Percentiles rank a stretch among this genome's conserved stretches.
Evolutionary conservation across 2,797 vertebrate species (phyloP).

Genomic region (Acipenser oxyrinchus): DNA sequence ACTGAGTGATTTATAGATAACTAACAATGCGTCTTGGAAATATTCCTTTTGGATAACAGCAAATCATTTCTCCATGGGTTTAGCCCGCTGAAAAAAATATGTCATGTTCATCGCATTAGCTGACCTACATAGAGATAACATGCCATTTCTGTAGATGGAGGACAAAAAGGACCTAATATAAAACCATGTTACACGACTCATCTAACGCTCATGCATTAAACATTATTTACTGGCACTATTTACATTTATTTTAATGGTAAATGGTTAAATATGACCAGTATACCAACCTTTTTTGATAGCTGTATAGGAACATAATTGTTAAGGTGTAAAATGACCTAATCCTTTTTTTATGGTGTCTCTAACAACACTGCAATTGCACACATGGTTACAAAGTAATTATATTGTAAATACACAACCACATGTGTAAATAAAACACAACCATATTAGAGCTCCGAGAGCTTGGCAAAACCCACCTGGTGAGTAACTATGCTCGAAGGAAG

Average conservation of each 20-base stretch:
- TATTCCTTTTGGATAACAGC: not conserved
- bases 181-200: not conserved
- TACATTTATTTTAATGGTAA: not conserved
- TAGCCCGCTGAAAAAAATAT: not conserved
- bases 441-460: no score
- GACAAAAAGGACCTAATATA: not conserved
- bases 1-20: not conserved
- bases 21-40: not conserved
- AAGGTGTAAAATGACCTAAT: no score
- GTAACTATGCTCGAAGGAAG: no score
- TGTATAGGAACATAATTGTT: no score
- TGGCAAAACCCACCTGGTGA: no score
- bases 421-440: no score
- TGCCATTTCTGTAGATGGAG: not conserved
- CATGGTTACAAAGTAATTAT: no score
- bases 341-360: no score
- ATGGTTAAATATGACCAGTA: no score
- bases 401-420: no score
- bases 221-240: not conserved
- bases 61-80: not conserved
- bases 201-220: slow-evolving; percentile 3
- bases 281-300: no score
- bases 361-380: no score
- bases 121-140: not conserved
- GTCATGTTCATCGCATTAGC: not conserved